Evolutionary conservation across 2,113 vertebrate genomes (phyloP).

Genomic region (Elephas maximus): DNA sequence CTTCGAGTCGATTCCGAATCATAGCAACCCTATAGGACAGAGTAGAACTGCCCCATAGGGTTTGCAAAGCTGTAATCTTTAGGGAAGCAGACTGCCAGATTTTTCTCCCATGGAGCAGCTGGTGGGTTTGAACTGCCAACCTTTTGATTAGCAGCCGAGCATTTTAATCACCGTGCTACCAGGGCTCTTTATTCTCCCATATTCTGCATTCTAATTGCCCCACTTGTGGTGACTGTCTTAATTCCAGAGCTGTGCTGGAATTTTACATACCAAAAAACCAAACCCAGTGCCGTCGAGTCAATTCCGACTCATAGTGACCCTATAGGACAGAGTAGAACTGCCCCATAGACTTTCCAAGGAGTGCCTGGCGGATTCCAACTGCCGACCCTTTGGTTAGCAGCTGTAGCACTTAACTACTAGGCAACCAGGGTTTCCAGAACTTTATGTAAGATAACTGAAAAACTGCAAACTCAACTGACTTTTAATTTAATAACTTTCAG

Average conservation of each 20-base stretch:
- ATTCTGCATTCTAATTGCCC: neutral
- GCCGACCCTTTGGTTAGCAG: too few relatives aligned
- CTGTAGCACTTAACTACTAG: too few relatives aligned
- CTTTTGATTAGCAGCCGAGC: neutral
- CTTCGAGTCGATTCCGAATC: neutral
- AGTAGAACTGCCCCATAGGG: neutral
- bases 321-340: too few relatives aligned
- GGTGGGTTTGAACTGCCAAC: neutral
- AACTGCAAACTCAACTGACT: neutral
- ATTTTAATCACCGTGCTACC: neutral
- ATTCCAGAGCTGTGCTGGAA: neutral
- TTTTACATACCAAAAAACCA: neutral
- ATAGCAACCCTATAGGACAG: neutral
- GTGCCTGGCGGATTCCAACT: too few relatives aligned
- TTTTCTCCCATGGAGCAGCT: neutral
- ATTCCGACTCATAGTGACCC: too few relatives aligned
- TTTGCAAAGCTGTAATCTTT: neutral
- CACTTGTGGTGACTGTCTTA: neutral
- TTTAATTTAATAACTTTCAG: conserved; percentile 22
- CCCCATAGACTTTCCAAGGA: too few relatives aligned
- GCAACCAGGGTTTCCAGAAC: neutral
- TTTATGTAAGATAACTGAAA: neutral
- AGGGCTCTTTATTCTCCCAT: neutral
- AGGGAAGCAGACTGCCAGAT: neutral
- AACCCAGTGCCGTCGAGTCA: too few relatives aligned